A percentile compares a stretch with the other conserved stretches of the same genome.
These are phyloP conservation scores for Sinonovacula constricta DNA, from an alignment of 1,140 invertebrate species.

Conservation along the genomic window DNA sequence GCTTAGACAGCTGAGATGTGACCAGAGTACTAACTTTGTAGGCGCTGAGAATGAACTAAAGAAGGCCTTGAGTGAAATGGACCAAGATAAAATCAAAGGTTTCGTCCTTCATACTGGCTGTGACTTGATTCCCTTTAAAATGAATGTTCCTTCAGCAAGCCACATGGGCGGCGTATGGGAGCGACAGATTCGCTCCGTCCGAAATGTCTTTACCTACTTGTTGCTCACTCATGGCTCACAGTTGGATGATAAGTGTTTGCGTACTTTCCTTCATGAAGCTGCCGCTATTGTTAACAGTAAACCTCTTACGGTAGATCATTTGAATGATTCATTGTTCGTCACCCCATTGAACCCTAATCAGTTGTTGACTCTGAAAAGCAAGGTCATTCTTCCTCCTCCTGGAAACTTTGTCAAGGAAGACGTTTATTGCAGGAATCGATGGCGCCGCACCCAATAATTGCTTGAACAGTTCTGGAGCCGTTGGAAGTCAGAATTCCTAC, in stretches of 20 bases:
- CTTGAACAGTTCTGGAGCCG: conserved; percentile 37
- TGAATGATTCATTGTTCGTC: conserved; percentile 16
- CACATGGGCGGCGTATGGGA: conserved; percentile 54
- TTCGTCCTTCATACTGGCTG: background rate
- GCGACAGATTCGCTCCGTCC: conserved; percentile 48
- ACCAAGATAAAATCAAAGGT: no score
- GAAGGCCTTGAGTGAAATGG: background rate
- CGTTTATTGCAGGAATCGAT: conserved; percentile 36
- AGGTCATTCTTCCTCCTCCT: conserved; percentile 28
- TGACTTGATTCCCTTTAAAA: conserved; percentile 1
- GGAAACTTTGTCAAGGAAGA: conserved; percentile 29
- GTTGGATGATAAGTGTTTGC: conserved; percentile 44
- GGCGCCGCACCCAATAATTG: conserved; percentile 41
- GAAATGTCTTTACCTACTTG: conserved; percentile 39
- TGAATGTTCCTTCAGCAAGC: conserved; percentile 34
- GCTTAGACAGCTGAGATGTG: conserved; percentile 42
- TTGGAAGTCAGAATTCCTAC: conserved; percentile 28
- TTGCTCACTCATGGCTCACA: conserved; percentile 7
- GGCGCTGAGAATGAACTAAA: conserved; percentile 31
- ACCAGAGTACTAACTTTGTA: conserved; percentile 53
- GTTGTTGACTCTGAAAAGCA: conserved; percentile 36
- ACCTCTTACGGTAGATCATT: conserved; percentile 37
- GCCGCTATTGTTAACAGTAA: conserved; percentile 37
- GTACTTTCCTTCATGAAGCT: conserved; percentile 52
- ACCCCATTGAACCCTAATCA: conserved; percentile 44